These are phyloP conservation scores for Megaceryle torquata DNA, from an alignment of 2,113 vertebrate genomes.

Conservation along the genomic window DNA sequence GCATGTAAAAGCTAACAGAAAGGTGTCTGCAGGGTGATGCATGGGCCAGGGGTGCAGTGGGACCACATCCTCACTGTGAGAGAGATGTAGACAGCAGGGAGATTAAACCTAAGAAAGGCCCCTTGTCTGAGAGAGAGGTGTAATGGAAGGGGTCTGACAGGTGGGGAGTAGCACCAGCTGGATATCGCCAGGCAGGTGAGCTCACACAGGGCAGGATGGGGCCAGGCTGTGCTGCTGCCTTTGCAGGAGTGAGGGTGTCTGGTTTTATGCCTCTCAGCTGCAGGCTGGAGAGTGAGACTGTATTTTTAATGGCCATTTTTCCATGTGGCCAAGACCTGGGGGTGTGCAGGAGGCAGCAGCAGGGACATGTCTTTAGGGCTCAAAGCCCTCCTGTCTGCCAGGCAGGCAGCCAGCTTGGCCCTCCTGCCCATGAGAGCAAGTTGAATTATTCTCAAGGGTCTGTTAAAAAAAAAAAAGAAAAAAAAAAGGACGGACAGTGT, in stretches of 20 bases:
- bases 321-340: not conserved
- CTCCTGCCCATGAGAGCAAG: not conserved
- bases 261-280: not conserved
- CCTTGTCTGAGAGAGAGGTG: not conserved
- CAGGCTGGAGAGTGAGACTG: not conserved
- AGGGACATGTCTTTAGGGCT: not conserved
- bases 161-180: fast-evolving
- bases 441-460: not conserved
- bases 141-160: no score
- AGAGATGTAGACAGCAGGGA: not conserved
- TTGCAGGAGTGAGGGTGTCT: not conserved
- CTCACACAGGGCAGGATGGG: not conserved
- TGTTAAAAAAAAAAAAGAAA: not conserved
- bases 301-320: not conserved
- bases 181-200: not conserved
- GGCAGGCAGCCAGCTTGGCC: not conserved
- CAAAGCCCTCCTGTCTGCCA: not conserved
- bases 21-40: not conserved
- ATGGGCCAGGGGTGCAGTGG: not conserved
- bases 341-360: not conserved
- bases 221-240: not conserved
- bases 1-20: not conserved
- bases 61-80: not conserved
- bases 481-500: not conserved
- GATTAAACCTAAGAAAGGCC: not conserved